A percentile compares a stretch with the other conserved stretches of the same genome.
These are phyloP conservation scores for Elephas maximus DNA, from an alignment of 2,113 vertebrate species.

Conservation along the genomic window DNA sequence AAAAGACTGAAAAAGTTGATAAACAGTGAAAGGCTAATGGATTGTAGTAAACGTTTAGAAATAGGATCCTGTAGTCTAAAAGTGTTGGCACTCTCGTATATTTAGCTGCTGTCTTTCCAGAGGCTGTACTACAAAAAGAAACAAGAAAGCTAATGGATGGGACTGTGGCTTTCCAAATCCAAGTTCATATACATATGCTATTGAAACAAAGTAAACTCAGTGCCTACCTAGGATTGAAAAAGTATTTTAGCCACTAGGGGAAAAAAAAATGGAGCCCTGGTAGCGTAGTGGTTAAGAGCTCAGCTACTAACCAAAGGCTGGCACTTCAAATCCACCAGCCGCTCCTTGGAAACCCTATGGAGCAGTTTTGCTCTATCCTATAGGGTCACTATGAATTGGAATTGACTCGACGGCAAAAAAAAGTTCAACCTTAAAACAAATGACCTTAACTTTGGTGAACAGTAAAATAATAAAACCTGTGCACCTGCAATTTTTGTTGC, in stretches of 20 bases:
- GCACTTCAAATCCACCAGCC: too few species aligned
- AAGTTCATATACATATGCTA: not conserved
- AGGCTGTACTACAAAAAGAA: not conserved
- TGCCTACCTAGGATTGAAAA: not conserved
- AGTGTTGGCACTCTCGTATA: too few species aligned
- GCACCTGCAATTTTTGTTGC: not conserved
- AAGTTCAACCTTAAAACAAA: slow-evolving; percentile 20
- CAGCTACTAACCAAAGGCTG: too few species aligned
- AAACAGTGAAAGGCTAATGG: slow-evolving; percentile 35
- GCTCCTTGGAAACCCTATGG: too few species aligned
- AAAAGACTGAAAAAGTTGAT: not conserved
- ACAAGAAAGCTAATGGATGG: not conserved
- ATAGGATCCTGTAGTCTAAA: not conserved
- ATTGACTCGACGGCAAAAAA: not conserved
- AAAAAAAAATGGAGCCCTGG: too few species aligned
- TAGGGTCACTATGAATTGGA: too few species aligned
- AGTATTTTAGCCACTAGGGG: not conserved
- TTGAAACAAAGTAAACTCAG: not conserved
- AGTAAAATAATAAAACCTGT: not conserved
- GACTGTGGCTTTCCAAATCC: not conserved
- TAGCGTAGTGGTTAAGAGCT: too few species aligned
- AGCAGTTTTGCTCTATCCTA: too few species aligned
- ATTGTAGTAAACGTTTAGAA: slow-evolving; percentile 17
- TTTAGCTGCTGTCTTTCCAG: not conserved
- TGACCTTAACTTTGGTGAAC: not conserved